Percentiles rank a stretch among this genome's conserved stretches.
Evolutionary conservation across 2,888 invertebrate genomes (phyloP).

Genomic region (Acronicta leporina): DNA sequence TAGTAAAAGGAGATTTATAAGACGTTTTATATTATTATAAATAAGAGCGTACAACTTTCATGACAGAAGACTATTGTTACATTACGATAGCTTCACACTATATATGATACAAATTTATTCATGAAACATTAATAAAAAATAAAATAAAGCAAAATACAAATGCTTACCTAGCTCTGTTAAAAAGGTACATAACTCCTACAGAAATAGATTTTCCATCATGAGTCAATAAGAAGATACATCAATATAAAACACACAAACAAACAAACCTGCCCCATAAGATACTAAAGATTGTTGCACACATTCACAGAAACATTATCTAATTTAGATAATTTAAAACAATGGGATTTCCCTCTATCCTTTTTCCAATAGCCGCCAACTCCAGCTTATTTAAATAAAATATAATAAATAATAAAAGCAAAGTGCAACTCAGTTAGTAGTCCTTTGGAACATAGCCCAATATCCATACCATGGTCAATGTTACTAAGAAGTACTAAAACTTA

Average conservation of each 20-base stretch:
- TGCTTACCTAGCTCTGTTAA: constrained; percentile 21
- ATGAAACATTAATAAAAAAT: constrained; percentile 28
- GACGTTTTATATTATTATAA: no score
- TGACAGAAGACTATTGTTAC: constrained; percentile 29
- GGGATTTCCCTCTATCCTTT: constrained; percentile 35
- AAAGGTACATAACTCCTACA: constrained; percentile 23
- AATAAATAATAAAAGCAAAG: constrained; percentile 38
- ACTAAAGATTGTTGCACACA: constrained; percentile 24
- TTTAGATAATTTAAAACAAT: constrained; percentile 24
- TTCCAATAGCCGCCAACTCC: constrained; percentile 32
- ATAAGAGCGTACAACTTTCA: no score
- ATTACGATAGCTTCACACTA: constrained; percentile 40
- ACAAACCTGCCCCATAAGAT: constrained; percentile 24
- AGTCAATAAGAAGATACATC: constrained; percentile 17
- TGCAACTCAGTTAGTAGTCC: constrained; percentile 34
- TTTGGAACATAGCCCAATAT: constrained; percentile 16
- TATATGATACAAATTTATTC: constrained; percentile 34
- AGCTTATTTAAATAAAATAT: constrained; percentile 3
- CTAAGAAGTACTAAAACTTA: constrained; percentile 32
- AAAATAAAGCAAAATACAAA: constrained; percentile 23
- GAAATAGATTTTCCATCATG: constrained; percentile 4
- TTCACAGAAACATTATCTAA: constrained; percentile 24
- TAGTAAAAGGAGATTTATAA: no score
- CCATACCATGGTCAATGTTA: constrained; percentile 6
- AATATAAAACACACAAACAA: constrained; percentile 22